These are phyloP conservation scores for Astyanax mexicanus DNA, from an alignment of 2,797 vertebrate species.

Conservation along the genomic window DNA sequence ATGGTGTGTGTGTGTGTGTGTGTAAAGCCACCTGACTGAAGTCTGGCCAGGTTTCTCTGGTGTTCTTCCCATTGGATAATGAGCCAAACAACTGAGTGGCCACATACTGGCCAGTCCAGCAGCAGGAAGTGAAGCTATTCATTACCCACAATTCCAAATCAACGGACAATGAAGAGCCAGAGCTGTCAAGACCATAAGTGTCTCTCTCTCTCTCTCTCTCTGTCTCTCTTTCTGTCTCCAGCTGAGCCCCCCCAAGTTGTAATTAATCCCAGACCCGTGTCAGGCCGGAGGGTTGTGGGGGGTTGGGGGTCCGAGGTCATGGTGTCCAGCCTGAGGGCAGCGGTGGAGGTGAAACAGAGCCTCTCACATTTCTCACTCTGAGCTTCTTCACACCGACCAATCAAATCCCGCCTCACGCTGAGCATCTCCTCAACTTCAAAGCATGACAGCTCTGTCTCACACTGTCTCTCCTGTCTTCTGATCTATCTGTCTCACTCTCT, in stretches of 20 bases:
- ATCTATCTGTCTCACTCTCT: neutral
- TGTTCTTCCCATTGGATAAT: constrained; percentile 48
- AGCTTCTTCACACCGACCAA: neutral
- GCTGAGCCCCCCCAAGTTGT: constrained; percentile 46
- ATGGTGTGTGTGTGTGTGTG: constrained; percentile 7
- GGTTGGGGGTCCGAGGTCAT: constrained; percentile 70
- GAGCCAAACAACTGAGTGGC: constrained; percentile 43
- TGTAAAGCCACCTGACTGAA: constrained; percentile 24
- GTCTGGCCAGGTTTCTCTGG: constrained; percentile 33
- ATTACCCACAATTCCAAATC: constrained; percentile 24
- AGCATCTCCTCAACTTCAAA: neutral
- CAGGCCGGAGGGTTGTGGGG: constrained; percentile 60
- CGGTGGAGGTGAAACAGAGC: neutral
- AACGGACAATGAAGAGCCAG: neutral
- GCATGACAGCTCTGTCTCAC: neutral
- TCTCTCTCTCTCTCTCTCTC: neutral
- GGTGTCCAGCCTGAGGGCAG: neutral
- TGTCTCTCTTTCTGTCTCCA: constrained; percentile 16
- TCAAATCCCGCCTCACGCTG: neutral
- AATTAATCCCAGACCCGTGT: constrained; percentile 77
- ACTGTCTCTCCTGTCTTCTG: neutral
- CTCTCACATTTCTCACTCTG: neutral
- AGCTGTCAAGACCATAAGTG: neutral
- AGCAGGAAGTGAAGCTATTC: constrained; percentile 30
- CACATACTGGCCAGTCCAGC: constrained; percentile 18